Percentiles rank a stretch among this genome's conserved stretches.
These are phyloP conservation scores for Podargus strigoides DNA, from an alignment of 2,797 vertebrate species.

Conservation along the genomic window DNA sequence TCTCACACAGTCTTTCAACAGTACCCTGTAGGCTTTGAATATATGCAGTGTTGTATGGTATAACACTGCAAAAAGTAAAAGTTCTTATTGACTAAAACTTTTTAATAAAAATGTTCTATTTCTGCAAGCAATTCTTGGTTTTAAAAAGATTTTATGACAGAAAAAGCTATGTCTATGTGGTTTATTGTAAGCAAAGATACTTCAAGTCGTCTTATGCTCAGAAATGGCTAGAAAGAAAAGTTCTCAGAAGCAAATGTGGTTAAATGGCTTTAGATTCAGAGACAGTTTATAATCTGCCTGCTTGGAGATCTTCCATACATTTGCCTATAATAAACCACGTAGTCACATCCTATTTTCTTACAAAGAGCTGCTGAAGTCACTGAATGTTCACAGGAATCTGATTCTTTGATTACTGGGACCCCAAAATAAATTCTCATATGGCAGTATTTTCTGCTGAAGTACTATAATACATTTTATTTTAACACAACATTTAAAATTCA, in stretches of 20 bases:
- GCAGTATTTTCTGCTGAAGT: neutral
- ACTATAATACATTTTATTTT: neutral
- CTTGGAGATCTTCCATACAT: neutral
- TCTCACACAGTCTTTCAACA: neutral
- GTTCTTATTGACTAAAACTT: neutral
- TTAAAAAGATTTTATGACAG: neutral
- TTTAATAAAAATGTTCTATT: neutral
- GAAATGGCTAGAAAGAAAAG: neutral
- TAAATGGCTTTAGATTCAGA: neutral
- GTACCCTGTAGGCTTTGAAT: neutral
- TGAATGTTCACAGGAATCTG: neutral
- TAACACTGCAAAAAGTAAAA: neutral
- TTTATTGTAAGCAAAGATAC: neutral
- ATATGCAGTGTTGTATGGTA: rapidly evolving
- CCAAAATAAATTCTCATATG: neutral
- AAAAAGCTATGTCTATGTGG: neutral
- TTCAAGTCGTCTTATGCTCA: neutral
- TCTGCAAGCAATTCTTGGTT: neutral
- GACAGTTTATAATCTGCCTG: neutral
- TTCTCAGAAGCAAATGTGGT: neutral
- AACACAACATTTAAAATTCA: neutral
- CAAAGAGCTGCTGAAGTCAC: neutral
- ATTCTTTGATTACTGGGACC: neutral
- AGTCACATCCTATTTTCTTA: neutral
- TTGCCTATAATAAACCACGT: neutral